Conservation (phyloP, 2,888 invertebrate genomes). For the Tryphoninae sp. region DNA sequence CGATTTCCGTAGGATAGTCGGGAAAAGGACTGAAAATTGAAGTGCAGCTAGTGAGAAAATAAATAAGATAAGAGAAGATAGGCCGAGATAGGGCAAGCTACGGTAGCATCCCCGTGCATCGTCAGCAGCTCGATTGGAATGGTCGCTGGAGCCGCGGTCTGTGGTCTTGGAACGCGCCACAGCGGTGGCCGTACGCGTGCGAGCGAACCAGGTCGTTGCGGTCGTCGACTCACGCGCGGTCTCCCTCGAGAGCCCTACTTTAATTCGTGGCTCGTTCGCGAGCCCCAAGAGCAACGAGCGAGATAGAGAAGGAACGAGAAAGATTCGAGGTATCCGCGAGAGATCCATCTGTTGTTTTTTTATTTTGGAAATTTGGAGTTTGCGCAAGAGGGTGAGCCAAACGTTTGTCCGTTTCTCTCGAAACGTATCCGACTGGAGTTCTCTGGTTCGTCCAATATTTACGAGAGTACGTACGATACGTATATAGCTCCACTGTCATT, state of each 20-base stretch:
- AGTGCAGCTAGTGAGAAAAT: too few species aligned
- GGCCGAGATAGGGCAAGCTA: background rate
- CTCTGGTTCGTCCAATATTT: background rate
- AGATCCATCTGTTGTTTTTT: background rate
- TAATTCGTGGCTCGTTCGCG: constrained; percentile 63
- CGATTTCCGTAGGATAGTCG: constrained; percentile 3
- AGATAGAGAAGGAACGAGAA: background rate
- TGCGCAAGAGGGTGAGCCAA: too few species aligned
- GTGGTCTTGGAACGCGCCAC: constrained; percentile 8
- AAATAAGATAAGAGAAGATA: background rate
- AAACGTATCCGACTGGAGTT: background rate
- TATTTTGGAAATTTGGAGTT: background rate
- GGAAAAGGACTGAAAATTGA: background rate
- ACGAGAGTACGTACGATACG: background rate
- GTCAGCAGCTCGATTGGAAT: background rate
- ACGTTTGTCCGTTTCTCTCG: background rate
- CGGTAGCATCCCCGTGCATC: background rate
- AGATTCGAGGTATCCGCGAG: background rate
- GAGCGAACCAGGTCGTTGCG: constrained; percentile 63
- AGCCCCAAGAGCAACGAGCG: constrained; percentile 46
- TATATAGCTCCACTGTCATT: constrained; percentile 54
- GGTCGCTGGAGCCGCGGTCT: background rate
- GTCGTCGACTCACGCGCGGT: constrained; percentile 72
- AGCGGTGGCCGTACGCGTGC: constrained; percentile 37
- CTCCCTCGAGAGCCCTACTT: constrained; percentile 73